phyloP scores from a whole-genome alignment of 2,113 vertebrate genomes.

The Periophthalmus modestus region DNA sequence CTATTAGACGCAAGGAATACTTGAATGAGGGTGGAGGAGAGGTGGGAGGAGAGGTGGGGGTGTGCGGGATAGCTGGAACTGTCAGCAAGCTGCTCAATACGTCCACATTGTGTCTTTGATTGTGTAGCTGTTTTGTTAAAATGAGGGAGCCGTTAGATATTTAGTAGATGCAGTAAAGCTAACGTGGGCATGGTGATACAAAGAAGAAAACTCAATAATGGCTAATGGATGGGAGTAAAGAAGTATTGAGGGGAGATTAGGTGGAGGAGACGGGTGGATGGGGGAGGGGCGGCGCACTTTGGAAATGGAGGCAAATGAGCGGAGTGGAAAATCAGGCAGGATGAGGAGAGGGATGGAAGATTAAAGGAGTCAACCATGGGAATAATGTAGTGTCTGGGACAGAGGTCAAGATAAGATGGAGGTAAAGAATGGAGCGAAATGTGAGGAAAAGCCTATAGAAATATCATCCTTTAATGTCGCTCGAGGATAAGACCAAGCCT shows the following conservation, averaged over 20 bases:
- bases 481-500: not conserved
- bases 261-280: not conserved
- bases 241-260: conserved; percentile 3
- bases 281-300: conserved; percentile 11
- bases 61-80: not conserved
- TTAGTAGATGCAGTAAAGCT: conserved; percentile 26
- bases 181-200: conserved; percentile 45
- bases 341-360: conserved; percentile 11
- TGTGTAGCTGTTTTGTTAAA: not conserved
- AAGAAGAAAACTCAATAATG: conserved; percentile 52
- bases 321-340: conserved; percentile 6
- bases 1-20: conserved; percentile 59
- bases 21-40: conserved; percentile 50
- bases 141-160: not conserved
- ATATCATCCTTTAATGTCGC: not conserved
- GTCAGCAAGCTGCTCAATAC: conserved; percentile 3
- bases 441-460: not conserved
- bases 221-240: conserved; percentile 41
- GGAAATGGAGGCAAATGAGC: conserved; percentile 14
- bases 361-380: conserved; percentile 14
- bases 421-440: not conserved
- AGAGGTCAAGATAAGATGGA: conserved; percentile 6
- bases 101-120: conserved; percentile 6
- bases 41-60: conserved; percentile 19
- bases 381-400: conserved; percentile 15